Conservation (phyloP, 1,140 invertebrate genomes). For the Drosophila ercepeae region DNA sequence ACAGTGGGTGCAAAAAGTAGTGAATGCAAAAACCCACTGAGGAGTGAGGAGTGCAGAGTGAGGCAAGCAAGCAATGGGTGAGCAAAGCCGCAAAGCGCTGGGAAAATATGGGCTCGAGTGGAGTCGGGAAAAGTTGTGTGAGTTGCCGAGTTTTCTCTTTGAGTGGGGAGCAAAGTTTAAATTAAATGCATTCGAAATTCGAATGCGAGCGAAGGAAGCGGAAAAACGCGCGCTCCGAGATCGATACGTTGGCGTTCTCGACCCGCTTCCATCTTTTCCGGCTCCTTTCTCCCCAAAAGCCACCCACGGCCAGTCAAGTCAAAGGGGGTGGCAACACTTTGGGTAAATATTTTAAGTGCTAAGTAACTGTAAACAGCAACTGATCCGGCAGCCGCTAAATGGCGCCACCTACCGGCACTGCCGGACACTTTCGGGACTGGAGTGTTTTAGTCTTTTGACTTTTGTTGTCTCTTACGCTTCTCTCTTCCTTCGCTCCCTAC, state of each 20-base stretch:
- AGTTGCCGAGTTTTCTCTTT: conserved; percentile 14
- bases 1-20: conserved; percentile 33
- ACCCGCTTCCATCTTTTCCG: not conserved
- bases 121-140: conserved; percentile 47
- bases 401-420: conserved; percentile 29
- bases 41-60: too few relatives aligned
- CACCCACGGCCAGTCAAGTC: not conserved
- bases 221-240: conserved; percentile 9
- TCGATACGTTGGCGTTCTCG: not conserved
- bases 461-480: conserved; percentile 62
- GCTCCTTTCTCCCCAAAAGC: not conserved
- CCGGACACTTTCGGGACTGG: conserved; percentile 65
- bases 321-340: conserved; percentile 2
- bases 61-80: conserved; percentile 21
- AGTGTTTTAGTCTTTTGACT: conserved; percentile 74
- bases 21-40: conserved; percentile 43
- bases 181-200: conserved; percentile 45
- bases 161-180: conserved; percentile 41
- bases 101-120: conserved; percentile 48
- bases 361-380: conserved; percentile 68
- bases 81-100: conserved; percentile 57
- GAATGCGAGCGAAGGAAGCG: conserved; percentile 22
- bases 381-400: conserved; percentile 26
- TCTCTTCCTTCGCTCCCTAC: not conserved
- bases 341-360: conserved; percentile 64